These are phyloP conservation scores for Brotula barbata DNA, from an alignment of 2,797 vertebrate species.

Conservation along the genomic window DNA sequence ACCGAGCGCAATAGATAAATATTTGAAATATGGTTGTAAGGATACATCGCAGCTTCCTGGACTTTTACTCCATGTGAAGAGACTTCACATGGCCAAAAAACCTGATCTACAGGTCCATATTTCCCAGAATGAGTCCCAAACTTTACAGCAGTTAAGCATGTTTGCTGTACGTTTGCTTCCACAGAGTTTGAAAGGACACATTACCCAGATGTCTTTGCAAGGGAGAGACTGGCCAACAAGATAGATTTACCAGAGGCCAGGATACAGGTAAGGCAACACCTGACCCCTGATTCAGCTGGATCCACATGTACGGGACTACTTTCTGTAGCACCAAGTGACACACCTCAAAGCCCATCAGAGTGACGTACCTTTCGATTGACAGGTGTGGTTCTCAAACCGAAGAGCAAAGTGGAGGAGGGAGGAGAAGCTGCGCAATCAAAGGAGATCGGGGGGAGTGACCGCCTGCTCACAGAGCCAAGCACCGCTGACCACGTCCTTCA, in stretches of 20 bases:
- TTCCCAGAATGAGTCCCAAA: neutral
- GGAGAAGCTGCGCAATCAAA: slow-evolving; percentile 87
- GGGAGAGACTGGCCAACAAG: slow-evolving; percentile 87
- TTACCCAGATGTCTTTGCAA: slow-evolving; percentile 88
- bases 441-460: slow-evolving; percentile 79
- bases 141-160: too few species aligned
- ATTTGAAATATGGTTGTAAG: slow-evolving; percentile 73
- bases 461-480: slow-evolving; percentile 81
- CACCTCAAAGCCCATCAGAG: too few species aligned
- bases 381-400: slow-evolving; percentile 92
- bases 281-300: too few species aligned
- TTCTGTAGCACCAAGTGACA: too few species aligned
- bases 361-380: slow-evolving; percentile 36
- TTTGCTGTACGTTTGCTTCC: slow-evolving; percentile 47
- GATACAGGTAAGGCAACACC: slow-evolving; percentile 79
- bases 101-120: neutral
- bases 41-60: slow-evolving; percentile 61
- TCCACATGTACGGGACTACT: too few species aligned
- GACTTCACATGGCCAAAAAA: slow-evolving; percentile 42
- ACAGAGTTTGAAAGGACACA: slow-evolving; percentile 89
- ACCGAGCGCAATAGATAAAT: slow-evolving; percentile 78
- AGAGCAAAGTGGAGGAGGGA: slow-evolving; percentile 90
- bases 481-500: slow-evolving; percentile 82
- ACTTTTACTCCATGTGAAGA: slow-evolving; percentile 49
- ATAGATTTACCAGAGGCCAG: slow-evolving; percentile 88